Base-by-base conservation (phyloP, 2,113 vertebrate genomes). In the Hypanus sabinus region DNA sequence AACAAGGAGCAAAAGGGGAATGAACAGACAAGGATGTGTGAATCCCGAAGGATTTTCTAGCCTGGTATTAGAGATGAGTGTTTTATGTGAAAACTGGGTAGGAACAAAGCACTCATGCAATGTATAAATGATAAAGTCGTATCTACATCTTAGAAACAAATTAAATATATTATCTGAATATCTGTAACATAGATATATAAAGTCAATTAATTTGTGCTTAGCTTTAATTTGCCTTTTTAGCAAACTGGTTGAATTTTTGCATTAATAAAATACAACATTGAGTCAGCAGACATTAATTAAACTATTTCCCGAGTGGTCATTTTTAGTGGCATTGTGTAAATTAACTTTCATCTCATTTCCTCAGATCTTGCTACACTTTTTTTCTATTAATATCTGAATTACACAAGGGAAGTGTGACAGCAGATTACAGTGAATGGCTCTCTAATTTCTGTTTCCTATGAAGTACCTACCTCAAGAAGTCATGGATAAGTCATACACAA, bases 11-110 rank as follows among this genome's bases (percentile, higher is more conserved):
- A 62, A 70, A 38, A 70, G 62, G 88, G 88, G 91, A 93, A 73
- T 73, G 22, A 70, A 11, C 36, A 73, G 91, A 30, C 68, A 93
- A 93, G 91, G 68, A 46, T 75, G 68, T 73, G 70, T 73, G 68
- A 93, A 55, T 73, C 91, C 38, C 33, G 11, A 27, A 93, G 91
- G 91, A 71, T 46, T 93, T 93, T 93, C 91, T 30, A 93, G 36
- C 22, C 38, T 93, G 91, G 5, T 38, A 93, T 55, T 93, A 27
- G 68, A 73, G 68, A 93, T 73, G 68, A 93, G 36, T 73, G 12
- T 73, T 93, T 93, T 38, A 55, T 93, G 91, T 73, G 70, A 70
- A 93, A 93, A 92, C 71, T 92, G 90, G 90, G 68, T 92, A 71
- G 68, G 65, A 65, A 71, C 33, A 73, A 75, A 18, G 70, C 68